Evolutionary conservation across 2,797 vertebrate species (phyloP), one percentile per base, ranked within the genome.

Genomic region (Graptemys geographica): DNA sequence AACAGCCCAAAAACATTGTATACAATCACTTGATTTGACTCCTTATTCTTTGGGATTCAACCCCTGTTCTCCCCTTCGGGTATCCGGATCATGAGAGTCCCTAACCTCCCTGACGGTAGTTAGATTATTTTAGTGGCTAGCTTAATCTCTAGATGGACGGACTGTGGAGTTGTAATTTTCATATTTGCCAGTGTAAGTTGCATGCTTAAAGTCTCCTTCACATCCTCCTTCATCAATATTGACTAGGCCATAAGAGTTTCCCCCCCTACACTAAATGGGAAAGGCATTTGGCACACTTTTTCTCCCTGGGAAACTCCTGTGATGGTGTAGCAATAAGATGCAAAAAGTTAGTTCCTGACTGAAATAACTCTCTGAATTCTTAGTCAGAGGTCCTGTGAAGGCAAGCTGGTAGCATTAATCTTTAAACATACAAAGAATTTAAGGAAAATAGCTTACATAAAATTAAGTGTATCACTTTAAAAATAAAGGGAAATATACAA

Each of bases 271-370:
- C 81, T 3, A 1, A 91, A 91, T 86, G n/a, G 41, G 6, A 96
- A 96, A 91, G 31, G 8, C 11, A 88, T 65, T 86, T 90, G 86
- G 82, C 33, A 56, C 44, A 11, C 52, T 92, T 86, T 89, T 92
- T 79, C 12, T 88, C 65, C 56, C 78, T 89, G 83, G 51, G 56
- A 25, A 84, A 15, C 84, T 76, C 59, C 57, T 79, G 51, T 92
- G 84, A 4, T 89, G 1, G 1, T 51, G 33, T 55, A 81, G 84
- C 28, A 8, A 90, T 53, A 31, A 41, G 57, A 31, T 57, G 87
- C 53, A 76, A 56, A 62, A 1, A 1, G 16, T 11, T 27, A 81
- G 27, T 83, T 96, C 52, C 44, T 90, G 80, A 49, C 5, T 53
- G 80, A 89, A 87, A 87, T 87, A 4, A 87, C 31, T 76, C n/a